These are phyloP conservation scores for Dastarcus helophoroides DNA, from an alignment of 2,888 invertebrate species.

Conservation along the genomic window DNA sequence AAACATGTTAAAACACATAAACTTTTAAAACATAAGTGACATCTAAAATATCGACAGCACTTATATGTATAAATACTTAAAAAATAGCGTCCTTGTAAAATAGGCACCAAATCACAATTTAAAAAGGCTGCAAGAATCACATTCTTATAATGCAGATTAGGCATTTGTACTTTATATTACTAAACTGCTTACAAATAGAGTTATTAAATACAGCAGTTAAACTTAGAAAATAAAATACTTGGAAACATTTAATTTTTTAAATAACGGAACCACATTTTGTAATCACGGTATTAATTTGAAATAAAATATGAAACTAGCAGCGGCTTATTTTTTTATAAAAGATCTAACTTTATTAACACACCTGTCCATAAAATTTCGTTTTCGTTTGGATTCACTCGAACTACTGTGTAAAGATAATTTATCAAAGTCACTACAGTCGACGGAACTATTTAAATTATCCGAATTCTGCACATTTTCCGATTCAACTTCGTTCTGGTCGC, in stretches of 20 bases:
- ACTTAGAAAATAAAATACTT: conserved; percentile 9
- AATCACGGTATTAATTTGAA: conserved; percentile 1
- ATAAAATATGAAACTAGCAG: conserved; percentile 2
- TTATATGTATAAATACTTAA: conserved; percentile 14
- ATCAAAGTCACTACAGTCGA: conserved; percentile 27
- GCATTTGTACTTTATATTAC: too few species aligned
- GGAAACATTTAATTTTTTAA: conserved; percentile 8
- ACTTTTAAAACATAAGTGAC: conserved; percentile 22
- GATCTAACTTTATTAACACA: conserved; percentile 75
- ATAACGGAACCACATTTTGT: conserved; percentile 6
- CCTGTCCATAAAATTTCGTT: conserved; percentile 75
- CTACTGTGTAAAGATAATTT: conserved; percentile 46
- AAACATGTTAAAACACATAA: conserved; percentile 27
- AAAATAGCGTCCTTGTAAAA: conserved; percentile 16
- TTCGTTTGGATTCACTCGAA: conserved; percentile 49
- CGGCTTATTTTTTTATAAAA: conserved; percentile 35
- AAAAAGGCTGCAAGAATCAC: conserved; percentile 14
- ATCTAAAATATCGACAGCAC: conserved; percentile 18
- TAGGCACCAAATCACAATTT: conserved; percentile 13
- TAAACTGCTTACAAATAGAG: too few species aligned
- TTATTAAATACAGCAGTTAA: conserved; percentile 4
- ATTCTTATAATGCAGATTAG: too few species aligned
- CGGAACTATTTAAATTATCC: conserved; percentile 21
- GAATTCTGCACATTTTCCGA: conserved; percentile 19
- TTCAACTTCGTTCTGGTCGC: conserved; percentile 24